Evolutionary conservation across 2,888 invertebrate species (phyloP).

Genomic region (Saturnia pavonia): DNA sequence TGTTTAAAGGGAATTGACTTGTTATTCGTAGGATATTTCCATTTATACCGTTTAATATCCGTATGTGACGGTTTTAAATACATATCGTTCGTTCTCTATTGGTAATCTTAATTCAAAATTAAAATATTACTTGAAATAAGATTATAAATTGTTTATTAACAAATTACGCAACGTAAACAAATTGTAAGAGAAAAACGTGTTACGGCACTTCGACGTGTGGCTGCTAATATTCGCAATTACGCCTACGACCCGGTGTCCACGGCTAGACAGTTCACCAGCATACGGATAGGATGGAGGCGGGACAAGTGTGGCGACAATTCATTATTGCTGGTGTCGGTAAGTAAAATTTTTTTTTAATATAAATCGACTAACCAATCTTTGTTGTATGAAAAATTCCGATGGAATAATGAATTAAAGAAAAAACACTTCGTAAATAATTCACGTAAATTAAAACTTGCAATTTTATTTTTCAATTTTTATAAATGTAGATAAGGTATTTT

Average conservation of each 20-base stretch:
- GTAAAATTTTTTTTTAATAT: no score
- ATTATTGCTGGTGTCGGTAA: constrained; percentile 85
- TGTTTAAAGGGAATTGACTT: neutral
- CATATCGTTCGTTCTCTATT: neutral
- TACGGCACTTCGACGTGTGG: constrained; percentile 71
- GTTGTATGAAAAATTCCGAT: neutral
- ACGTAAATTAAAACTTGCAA: neutral
- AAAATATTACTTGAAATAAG: neutral
- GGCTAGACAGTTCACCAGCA: constrained; percentile 67
- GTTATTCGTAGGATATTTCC: neutral
- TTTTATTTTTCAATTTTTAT: neutral
- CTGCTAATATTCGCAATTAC: constrained; percentile 69
- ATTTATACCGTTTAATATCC: neutral
- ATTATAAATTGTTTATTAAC: neutral
- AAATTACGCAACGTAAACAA: neutral
- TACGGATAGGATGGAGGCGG: constrained; percentile 81
- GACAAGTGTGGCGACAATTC: constrained; percentile 84
- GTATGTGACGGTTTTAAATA: neutral
- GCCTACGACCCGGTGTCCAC: constrained; percentile 72
- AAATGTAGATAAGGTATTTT: neutral
- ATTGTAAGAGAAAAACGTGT: constrained; percentile 27
- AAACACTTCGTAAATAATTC: neutral
- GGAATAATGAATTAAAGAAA: neutral
- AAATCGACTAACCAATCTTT: constrained; percentile 14
- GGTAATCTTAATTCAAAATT: neutral